These are phyloP conservation scores for Thalassaphorura encarpata DNA, from an alignment of 1,140 invertebrate species.

Conservation along the genomic window DNA sequence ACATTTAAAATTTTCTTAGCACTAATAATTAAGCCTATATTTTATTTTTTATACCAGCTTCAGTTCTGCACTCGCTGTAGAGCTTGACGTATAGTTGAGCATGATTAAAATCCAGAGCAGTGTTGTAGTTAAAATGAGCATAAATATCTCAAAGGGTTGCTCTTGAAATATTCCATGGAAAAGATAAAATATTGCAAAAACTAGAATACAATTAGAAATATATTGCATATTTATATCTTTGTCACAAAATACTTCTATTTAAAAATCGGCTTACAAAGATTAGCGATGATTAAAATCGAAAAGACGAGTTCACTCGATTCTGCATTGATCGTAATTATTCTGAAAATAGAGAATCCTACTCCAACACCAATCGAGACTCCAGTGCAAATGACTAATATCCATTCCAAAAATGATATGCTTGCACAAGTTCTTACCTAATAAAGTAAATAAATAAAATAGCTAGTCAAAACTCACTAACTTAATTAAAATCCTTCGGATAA, in stretches of 20 bases:
- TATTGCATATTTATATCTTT: not conserved
- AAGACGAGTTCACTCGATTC: conserved; percentile 17
- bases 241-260: not conserved
- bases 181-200: conserved; percentile 25
- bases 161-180: conserved; percentile 31
- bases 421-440: conserved; percentile 20
- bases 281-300: conserved; percentile 17
- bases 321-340: conserved; percentile 8
- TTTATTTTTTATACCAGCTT: conserved; percentile 23
- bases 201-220: conserved; percentile 10
- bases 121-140: not conserved
- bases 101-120: conserved; percentile 21
- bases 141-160: conserved; percentile 25
- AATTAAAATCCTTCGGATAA: not conserved
- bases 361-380: conserved; percentile 8
- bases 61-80: conserved; percentile 1
- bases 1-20: not conserved
- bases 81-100: conserved; percentile 16
- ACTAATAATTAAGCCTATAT: not conserved
- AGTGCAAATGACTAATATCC: conserved; percentile 11
- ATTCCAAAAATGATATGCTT: conserved; percentile 17
- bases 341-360: conserved; percentile 14
- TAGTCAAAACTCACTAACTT: not conserved
- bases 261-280: conserved; percentile 16
- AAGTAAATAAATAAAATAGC: not conserved